Percentiles rank a stretch among this genome's conserved stretches.
phyloP scores from a whole-genome alignment of 1,140 invertebrate genomes.

The Heliconius hermathena region DNA sequence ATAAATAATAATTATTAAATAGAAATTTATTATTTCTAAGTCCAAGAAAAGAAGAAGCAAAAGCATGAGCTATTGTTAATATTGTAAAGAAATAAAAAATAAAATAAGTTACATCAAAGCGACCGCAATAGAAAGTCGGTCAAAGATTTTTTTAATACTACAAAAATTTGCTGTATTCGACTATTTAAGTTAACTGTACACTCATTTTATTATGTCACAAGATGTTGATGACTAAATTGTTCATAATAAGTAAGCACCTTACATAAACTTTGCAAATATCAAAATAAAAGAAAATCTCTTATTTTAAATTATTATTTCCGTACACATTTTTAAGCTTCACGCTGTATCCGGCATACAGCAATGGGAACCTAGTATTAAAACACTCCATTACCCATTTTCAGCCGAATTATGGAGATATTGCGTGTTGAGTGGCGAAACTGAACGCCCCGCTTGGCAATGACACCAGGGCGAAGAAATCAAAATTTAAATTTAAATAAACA shows the following conservation, averaged over 20 bases:
- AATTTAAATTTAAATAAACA: too few species aligned
- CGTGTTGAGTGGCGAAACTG: too few species aligned
- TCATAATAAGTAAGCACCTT: not conserved
- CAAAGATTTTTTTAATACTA: constrained; percentile 21
- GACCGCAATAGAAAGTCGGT: constrained; percentile 28
- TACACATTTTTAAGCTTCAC: too few species aligned
- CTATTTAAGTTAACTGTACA: constrained; percentile 12
- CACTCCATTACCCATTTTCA: too few species aligned
- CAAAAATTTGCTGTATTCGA: constrained; percentile 12
- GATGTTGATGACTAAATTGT: not conserved
- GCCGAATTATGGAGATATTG: too few species aligned
- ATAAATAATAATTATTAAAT: too few species aligned
- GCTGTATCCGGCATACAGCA: too few species aligned
- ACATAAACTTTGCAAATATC: not conserved
- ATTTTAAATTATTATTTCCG: not conserved
- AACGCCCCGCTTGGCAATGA: too few species aligned
- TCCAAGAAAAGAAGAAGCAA: not conserved
- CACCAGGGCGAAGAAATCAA: too few species aligned
- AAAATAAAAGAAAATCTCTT: not conserved
- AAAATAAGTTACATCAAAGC: constrained; percentile 30
- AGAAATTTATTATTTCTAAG: not conserved
- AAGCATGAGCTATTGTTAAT: not conserved
- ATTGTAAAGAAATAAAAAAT: constrained; percentile 24
- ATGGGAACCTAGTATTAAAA: too few species aligned
- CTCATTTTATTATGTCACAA: constrained; percentile 10